A percentile compares a stretch with the other conserved stretches of the same genome.
Evolutionary conservation across 92 coral and sea anemone genomes (phyloP).

Genomic region (Desmophyllum pertusum): DNA sequence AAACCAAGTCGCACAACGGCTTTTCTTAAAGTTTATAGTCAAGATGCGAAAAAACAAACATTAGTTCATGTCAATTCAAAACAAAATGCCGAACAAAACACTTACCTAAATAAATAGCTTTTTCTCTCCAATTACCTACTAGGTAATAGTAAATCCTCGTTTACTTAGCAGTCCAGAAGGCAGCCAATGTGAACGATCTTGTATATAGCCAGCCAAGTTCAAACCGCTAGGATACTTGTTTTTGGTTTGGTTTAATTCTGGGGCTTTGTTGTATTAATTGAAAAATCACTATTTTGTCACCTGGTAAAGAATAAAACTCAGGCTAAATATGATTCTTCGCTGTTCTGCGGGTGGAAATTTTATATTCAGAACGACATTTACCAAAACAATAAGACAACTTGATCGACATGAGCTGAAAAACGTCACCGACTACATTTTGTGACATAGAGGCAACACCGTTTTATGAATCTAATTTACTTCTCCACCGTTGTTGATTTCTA

Average conservation of each 20-base stretch:
- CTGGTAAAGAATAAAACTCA: not conserved
- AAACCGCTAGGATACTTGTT: not conserved
- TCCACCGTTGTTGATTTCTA: conserved; percentile 13
- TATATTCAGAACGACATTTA: not conserved
- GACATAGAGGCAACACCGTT: not conserved
- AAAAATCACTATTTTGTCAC: conserved; percentile 26
- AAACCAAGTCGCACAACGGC: not conserved
- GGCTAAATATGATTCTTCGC: not conserved
- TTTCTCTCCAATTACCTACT: not conserved
- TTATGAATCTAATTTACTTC: conserved; percentile 11
- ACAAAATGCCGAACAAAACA: not conserved
- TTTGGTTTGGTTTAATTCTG: not conserved
- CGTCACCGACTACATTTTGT: not conserved
- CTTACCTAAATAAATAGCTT: not conserved
- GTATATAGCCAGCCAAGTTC: not conserved
- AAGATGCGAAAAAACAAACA: not conserved
- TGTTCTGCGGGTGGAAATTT: not conserved
- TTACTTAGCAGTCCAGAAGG: not conserved
- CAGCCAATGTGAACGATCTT: not conserved
- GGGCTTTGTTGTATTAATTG: conserved; percentile 10
- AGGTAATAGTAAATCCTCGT: no score
- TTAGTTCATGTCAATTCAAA: not conserved
- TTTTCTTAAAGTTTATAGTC: not conserved
- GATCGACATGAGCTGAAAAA: not conserved
- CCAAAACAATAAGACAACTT: not conserved